Base-by-base conservation (phyloP, 92 coral and sea anemone genomes). In the Siderastrea siderea region DNA sequence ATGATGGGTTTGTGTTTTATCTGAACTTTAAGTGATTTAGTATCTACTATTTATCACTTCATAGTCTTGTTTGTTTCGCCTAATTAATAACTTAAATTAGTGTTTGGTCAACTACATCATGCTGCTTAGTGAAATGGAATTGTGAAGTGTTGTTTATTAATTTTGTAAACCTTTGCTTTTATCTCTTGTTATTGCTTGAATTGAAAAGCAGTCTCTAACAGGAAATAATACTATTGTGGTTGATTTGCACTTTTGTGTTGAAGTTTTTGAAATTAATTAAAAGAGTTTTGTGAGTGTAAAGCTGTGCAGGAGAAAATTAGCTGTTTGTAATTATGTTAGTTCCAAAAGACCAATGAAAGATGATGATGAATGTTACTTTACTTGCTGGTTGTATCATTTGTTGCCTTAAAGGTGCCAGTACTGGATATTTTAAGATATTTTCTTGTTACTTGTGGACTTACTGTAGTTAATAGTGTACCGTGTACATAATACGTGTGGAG, bases 1-100 rank as follows among this genome's bases (percentile, higher is more conserved):
- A 38, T 57, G 52, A 82, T 57, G 86, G 86, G 77, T 82, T 46
- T 15, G 77, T 57, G 57, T 8, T 54, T 54, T 43, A 45, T 66
- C 54, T 48, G 6, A 50, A 79, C 72, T 47, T 45, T 9, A n/a
- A 66, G 50, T 67, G 44, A 43, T 12, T 14, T 68, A 47, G 44
- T 45, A 70, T 58, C 57, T 16, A 48, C n/a, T n/a, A 71, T 60
- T 55, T 46, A 57, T 82, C 86, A 70, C 50, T 71, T 58, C 67
- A 71, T 19, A 9, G 47, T 49, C 9, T 53, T 82, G 69, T 82
- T 82, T 82, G 69, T 58, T 47, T 47, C 15, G 1, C 13, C 26
- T 82, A 70, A 71, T 81, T 82, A 68, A 58, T 70, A 71, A 67
- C 63, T 66, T 6, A 66, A 38, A n/a, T n/a, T n/a, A n/a, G 64